These are phyloP conservation scores for Chloroclystis v-ata DNA, from an alignment of 2,888 invertebrate genomes.

Conservation along the genomic window DNA sequence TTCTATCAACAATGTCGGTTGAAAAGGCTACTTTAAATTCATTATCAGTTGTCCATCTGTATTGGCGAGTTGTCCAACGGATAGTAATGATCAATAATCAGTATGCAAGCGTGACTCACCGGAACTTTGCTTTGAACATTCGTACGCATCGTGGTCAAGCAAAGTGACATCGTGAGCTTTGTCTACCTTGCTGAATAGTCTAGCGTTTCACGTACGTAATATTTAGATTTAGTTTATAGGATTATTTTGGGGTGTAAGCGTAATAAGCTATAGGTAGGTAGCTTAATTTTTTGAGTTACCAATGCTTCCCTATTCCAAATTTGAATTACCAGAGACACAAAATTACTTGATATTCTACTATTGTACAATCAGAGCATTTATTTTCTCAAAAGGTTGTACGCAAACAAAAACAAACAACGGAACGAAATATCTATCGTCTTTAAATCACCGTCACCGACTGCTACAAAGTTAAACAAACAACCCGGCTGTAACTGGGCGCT, in stretches of 20 bases:
- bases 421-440: neutral
- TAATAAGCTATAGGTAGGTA: too few species aligned
- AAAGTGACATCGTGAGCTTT: constrained; percentile 13
- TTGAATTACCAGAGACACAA: too few species aligned
- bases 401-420: neutral
- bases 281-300: too few species aligned
- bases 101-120: constrained; percentile 48
- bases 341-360: neutral
- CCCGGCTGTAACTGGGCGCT: constrained; percentile 6
- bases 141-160: constrained; percentile 21
- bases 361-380: neutral
- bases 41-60: constrained; percentile 2
- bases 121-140: constrained; percentile 42
- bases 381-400: neutral
- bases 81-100: constrained; percentile 23
- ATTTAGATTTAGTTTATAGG: too few species aligned
- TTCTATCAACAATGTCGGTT: neutral
- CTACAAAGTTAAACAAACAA: constrained; percentile 9
- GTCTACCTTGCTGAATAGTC: neutral
- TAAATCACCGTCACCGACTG: neutral
- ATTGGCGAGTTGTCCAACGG: constrained; percentile 33
- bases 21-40: neutral
- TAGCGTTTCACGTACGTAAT: too few species aligned
- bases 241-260: too few species aligned
- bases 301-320: too few species aligned